These are phyloP conservation scores for Sesamia inferens DNA, from an alignment of 2,888 invertebrate genomes.

Conservation along the genomic window DNA sequence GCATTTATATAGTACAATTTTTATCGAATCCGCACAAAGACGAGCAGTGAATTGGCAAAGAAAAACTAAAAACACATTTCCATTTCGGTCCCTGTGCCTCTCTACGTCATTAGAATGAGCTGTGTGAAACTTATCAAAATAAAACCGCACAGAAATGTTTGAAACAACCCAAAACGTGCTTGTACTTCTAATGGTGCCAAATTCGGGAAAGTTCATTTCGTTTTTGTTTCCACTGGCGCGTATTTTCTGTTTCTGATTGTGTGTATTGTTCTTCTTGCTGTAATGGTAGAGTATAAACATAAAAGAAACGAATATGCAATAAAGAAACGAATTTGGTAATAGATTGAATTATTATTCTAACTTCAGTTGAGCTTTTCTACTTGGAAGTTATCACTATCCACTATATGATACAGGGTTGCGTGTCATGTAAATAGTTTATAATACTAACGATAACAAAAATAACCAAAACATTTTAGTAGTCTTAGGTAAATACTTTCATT, in stretches of 20 bases:
- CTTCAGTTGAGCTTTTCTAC: not conserved
- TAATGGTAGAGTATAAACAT: not conserved
- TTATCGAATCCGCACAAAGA: not conserved
- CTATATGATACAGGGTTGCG: not conserved
- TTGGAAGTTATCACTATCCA: not conserved
- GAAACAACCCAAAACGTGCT: slow-evolving; percentile 55
- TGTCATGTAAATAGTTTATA: not conserved
- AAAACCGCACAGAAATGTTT: slow-evolving; percentile 59
- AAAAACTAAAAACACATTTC: slow-evolving; percentile 5
- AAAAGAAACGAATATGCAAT: not conserved
- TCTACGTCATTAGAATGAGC: slow-evolving; percentile 42
- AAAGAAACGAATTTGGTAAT: not conserved
- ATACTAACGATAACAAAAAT: not conserved
- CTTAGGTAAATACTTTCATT: no score
- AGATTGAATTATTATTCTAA: not conserved
- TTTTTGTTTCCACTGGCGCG: slow-evolving; percentile 12
- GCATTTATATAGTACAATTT: not conserved
- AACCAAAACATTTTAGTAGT: not conserved
- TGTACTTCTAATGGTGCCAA: slow-evolving; percentile 54
- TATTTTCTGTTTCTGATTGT: slow-evolving; percentile 24
- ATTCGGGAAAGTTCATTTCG: slow-evolving; percentile 56
- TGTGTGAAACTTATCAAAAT: slow-evolving; percentile 50
- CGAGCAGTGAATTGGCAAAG: not conserved
- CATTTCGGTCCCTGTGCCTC: not conserved
- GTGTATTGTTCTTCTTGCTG: slow-evolving; percentile 38